Conservation (phyloP, 2,113 vertebrate species). For the Meleagris gallopavo region DNA sequence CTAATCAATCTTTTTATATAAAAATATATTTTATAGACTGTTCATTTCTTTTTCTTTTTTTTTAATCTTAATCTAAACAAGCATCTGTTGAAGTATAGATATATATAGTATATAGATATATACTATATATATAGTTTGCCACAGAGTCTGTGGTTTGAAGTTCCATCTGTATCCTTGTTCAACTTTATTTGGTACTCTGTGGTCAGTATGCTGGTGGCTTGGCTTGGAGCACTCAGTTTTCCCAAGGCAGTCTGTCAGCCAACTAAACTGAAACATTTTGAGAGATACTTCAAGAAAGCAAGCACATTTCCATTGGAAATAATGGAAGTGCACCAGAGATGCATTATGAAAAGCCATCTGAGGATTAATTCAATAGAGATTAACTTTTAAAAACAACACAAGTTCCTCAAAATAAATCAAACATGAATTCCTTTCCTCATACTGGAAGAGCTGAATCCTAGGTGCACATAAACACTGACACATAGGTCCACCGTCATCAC, state of each 20-base stretch:
- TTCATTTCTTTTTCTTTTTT: background rate
- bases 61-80: background rate
- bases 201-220: background rate
- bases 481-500: background rate
- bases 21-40: background rate
- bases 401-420: background rate
- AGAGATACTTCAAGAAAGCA: background rate
- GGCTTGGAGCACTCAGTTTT: background rate
- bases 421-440: background rate
- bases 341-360: background rate
- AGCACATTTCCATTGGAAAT: no score
- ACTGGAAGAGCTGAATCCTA: background rate
- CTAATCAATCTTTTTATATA: no score
- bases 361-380: background rate
- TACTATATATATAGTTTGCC: no score
- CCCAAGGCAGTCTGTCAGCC: background rate
- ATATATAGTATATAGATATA: no score
- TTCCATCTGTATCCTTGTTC: background rate
- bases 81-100: background rate
- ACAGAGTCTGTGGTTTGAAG: background rate
- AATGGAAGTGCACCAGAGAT: background rate
- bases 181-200: background rate
- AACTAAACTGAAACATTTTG: background rate
- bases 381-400: background rate
- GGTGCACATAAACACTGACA: fast-evolving